These are phyloP conservation scores for Thripadectes ignobilis DNA, from an alignment of 2,797 vertebrate species.

Conservation along the genomic window DNA sequence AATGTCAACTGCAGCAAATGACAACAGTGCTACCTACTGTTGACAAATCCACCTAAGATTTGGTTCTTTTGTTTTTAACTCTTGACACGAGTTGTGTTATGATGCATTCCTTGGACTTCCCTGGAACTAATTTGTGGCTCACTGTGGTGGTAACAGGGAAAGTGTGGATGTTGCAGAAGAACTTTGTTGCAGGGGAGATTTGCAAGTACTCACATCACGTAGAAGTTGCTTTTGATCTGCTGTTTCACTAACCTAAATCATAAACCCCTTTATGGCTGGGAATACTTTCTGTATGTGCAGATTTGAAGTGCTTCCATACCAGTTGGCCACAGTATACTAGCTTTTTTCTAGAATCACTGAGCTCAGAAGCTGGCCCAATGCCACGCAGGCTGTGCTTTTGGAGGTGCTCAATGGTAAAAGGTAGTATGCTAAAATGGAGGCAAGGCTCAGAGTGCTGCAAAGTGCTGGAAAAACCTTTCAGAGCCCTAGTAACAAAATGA, in stretches of 20 bases:
- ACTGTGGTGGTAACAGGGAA: neutral
- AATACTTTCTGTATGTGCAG: neutral
- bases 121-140: neutral
- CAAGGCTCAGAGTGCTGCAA: neutral
- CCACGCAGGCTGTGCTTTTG: neutral
- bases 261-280: neutral
- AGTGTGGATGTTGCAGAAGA: neutral
- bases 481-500: neutral
- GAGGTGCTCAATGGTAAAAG: neutral
- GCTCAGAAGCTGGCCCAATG: neutral
- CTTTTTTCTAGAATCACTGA: neutral
- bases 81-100: neutral
- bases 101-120: neutral
- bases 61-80: neutral
- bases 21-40: neutral
- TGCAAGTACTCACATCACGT: fast-evolving
- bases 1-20: neutral
- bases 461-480: neutral
- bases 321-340: neutral
- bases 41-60: neutral
- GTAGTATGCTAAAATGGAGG: neutral
- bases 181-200: neutral
- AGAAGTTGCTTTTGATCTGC: neutral
- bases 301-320: neutral
- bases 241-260: neutral